A percentile compares a stretch with the other conserved stretches of the same genome.
These are phyloP conservation scores for Chionoecetes opilio DNA, from an alignment of 1,140 invertebrate species.

Conservation along the genomic window DNA sequence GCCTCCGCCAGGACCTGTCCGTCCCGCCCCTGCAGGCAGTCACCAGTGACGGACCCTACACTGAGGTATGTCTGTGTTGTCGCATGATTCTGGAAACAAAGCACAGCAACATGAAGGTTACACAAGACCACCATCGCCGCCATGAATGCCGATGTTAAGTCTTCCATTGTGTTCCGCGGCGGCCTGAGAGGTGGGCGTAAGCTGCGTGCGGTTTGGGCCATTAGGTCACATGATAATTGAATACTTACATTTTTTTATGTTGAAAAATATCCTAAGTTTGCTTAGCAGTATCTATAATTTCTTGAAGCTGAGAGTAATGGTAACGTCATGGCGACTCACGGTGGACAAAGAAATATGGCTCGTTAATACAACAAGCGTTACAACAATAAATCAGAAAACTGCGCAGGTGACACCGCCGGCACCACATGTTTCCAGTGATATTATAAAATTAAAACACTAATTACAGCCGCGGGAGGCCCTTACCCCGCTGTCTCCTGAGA, in stretches of 20 bases:
- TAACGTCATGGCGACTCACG: not conserved
- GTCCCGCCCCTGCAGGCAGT: not conserved
- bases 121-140: not conserved
- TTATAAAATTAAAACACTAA: slow-evolving; percentile 23
- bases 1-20: not conserved
- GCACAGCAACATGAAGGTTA: not conserved
- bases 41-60: not conserved
- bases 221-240: slow-evolving; percentile 19
- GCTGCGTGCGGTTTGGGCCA: not conserved
- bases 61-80: not conserved
- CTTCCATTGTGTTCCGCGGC: not conserved
- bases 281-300: not conserved
- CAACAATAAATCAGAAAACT: not conserved
- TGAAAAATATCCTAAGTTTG: not conserved
- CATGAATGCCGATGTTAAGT: not conserved
- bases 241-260: not conserved
- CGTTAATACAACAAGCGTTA: not conserved
- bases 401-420: not conserved
- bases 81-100: not conserved
- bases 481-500: not conserved
- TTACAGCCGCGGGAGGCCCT: not conserved
- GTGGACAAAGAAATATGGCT: not conserved
- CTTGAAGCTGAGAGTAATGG: not conserved
- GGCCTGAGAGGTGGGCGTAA: not conserved
- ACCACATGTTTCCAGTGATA: slow-evolving; percentile 9